Evolutionary conservation across 2,113 vertebrate genomes (phyloP), one percentile per base, ranked within the genome.

Genomic region (Ursus arctos): DNA sequence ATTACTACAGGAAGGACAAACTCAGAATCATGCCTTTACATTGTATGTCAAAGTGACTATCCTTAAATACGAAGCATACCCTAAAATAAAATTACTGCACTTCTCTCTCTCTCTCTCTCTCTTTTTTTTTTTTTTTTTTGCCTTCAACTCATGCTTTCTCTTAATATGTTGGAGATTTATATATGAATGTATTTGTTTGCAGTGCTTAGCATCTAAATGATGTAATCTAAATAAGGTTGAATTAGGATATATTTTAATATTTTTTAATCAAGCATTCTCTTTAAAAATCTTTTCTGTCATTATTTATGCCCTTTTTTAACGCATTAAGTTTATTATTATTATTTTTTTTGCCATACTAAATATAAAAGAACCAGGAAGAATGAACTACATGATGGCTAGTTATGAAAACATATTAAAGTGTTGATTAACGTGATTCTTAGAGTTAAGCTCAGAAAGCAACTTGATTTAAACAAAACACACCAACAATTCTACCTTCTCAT

Each of bases 401-500:
- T 89, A 94, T 74, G 18, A 74, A 89, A 88, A 96, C 22, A 81
- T 59, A 86, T 72, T 80, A 69, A 91, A 81, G 36, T 40, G 3
- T 61, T 65, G 53, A 87, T 28, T 92, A 43, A 87, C 67, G 36
- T 77, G 53, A 82, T 88, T 43, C 40, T 86, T 95, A 90, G 72
- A 82, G 26, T 91, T 79, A 83, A 65, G 51, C 67, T 83, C 63
- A 36, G 85, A 51, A 86, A 96, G n/a, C 57, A 97, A 31, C 28
- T 36, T 79, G 74, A 74, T 89, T 89, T 94, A 82, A 96, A 86
- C 22, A 94, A 80, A 59, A 81, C 63, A 71, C 65, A 81, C 21
- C 26, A 71, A 77, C 33, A 88, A 43, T 81, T 94, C 6, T 72
- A 51, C 36, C 40, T 89, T 92, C 33, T 94, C 59, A 43, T 94